phyloP scores from a whole-genome alignment of 2,113 vertebrate genomes.

The Rafetus swinhoei region DNA sequence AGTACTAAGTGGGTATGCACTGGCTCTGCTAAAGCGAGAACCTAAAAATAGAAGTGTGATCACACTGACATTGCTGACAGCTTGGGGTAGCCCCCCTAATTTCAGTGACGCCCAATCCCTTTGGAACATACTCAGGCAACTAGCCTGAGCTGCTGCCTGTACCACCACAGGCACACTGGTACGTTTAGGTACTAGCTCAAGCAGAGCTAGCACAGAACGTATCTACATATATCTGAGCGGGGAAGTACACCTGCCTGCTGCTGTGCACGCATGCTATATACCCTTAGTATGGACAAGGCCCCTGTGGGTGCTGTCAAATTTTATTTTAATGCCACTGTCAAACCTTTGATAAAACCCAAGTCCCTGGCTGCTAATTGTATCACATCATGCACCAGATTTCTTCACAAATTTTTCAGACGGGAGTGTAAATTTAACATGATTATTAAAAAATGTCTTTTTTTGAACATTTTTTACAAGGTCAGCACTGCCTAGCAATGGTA shows the following conservation, averaged over 20 bases:
- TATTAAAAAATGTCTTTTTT: background rate
- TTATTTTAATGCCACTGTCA: background rate
- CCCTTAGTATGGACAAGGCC: background rate
- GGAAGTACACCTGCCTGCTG: background rate
- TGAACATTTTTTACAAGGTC: background rate
- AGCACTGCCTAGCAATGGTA: background rate
- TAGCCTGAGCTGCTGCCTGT: too few species aligned
- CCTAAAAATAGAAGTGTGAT: background rate
- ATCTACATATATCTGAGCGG: too few species aligned
- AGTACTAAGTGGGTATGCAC: conserved; percentile 5
- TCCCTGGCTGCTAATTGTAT: background rate
- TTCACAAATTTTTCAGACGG: background rate
- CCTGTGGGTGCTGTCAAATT: background rate
- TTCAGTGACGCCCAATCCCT: background rate
- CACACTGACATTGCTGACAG: background rate
- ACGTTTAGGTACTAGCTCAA: too few species aligned
- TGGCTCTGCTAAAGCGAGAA: background rate
- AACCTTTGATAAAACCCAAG: conserved; percentile 13
- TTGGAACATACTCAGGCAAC: too few species aligned
- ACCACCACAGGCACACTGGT: too few species aligned
- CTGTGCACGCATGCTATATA: background rate
- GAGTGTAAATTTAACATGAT: background rate
- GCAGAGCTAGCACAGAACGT: too few species aligned
- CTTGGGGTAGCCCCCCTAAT: background rate
- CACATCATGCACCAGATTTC: background rate